Conservation (phyloP, 2,888 invertebrate species). For the Erpobdella octoculata region DNA sequence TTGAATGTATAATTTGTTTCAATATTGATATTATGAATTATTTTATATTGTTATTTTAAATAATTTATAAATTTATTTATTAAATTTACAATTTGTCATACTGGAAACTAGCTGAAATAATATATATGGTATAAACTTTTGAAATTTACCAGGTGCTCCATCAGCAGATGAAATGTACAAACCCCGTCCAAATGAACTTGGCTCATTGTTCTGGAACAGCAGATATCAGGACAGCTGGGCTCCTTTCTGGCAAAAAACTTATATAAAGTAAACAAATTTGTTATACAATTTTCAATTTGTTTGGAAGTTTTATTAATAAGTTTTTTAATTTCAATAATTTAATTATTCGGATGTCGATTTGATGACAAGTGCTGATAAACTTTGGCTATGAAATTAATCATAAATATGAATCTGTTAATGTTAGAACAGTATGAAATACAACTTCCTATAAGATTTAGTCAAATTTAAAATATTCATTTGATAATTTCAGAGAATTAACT, state of each 20-base stretch:
- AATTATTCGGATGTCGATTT: not conserved
- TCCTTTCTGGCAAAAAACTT: conserved; percentile 29
- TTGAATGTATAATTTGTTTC: not conserved
- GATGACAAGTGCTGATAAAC: not conserved
- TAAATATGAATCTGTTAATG: too few species aligned
- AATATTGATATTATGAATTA: not conserved
- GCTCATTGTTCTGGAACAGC: conserved; percentile 32
- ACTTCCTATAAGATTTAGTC: not conserved
- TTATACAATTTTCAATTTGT: not conserved
- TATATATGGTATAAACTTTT: not conserved
- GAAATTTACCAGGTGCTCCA: conserved; percentile 29
- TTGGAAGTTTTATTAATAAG: not conserved
- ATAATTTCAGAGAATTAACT: not conserved
- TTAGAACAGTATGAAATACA: not conserved
- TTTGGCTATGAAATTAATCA: too few species aligned
- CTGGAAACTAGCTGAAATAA: not conserved
- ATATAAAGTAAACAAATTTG: conserved; percentile 28
- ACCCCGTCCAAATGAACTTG: conserved; percentile 29
- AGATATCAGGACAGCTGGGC: conserved; percentile 32
- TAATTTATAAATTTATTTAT: not conserved
- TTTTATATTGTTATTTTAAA: not conserved
- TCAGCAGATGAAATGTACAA: conserved; percentile 19
- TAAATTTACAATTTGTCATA: too few species aligned
- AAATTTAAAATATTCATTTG: not conserved
- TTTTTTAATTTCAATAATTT: not conserved